These are phyloP conservation scores for Hemibates koningsi DNA, from an alignment of 2,113 vertebrate genomes.

Conservation along the genomic window DNA sequence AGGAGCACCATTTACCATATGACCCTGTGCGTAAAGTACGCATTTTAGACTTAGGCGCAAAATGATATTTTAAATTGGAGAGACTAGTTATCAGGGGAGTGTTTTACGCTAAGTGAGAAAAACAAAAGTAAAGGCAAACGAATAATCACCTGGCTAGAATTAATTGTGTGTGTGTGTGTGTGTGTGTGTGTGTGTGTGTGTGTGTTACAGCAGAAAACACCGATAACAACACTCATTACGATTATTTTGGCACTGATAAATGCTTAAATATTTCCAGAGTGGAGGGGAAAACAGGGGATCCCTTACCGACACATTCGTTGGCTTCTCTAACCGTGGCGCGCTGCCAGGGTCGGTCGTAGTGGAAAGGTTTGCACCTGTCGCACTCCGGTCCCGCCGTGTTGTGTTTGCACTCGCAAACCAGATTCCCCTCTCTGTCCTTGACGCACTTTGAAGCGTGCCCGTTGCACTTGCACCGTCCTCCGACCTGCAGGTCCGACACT, in stretches of 20 bases:
- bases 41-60: neutral
- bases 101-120: neutral
- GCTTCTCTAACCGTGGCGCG: slow-evolving; percentile 93
- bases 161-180: neutral
- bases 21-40: neutral
- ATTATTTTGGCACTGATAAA: neutral
- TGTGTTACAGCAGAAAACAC: neutral
- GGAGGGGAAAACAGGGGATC: neutral
- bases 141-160: neutral
- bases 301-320: slow-evolving; percentile 98
- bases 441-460: slow-evolving; percentile 96
- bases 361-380: slow-evolving; percentile 97
- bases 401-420: slow-evolving; percentile 98
- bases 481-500: slow-evolving; percentile 96
- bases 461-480: slow-evolving; percentile 96
- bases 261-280: neutral
- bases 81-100: neutral
- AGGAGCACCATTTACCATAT: neutral
- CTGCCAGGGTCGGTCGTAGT: slow-evolving; percentile 98
- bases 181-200: neutral
- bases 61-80: neutral
- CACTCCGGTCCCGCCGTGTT: slow-evolving; percentile 96
- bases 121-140: neutral
- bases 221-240: neutral
- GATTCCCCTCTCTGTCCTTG: slow-evolving; percentile 86